These are phyloP conservation scores for Antheraea assamensis DNA, from an alignment of 2,888 invertebrate genomes.

Conservation along the genomic window DNA sequence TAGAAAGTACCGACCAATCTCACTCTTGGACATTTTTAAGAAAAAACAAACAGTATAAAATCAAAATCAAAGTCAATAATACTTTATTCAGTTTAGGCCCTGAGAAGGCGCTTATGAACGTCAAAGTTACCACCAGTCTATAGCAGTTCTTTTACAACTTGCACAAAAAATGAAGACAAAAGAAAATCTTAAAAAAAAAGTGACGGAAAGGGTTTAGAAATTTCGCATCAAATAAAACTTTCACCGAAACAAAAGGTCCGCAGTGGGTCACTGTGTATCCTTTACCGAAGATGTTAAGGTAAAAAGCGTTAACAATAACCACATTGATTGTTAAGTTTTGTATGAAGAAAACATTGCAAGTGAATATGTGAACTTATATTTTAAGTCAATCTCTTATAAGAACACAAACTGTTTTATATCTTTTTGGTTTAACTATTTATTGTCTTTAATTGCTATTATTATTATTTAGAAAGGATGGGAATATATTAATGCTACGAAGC, in stretches of 20 bases:
- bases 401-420: background rate
- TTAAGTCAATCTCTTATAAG: background rate
- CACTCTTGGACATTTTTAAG: background rate
- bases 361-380: background rate
- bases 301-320: slow-evolving; percentile 30
- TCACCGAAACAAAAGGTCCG: slow-evolving; percentile 61
- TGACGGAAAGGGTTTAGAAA: slow-evolving; percentile 65
- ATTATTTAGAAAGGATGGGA: no score
- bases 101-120: no score
- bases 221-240: slow-evolving; percentile 61
- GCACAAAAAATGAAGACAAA: slow-evolving; percentile 22
- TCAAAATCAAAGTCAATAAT: no score
- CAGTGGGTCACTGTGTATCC: slow-evolving; percentile 50
- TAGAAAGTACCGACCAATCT: background rate
- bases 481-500: no score
- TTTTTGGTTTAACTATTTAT: background rate
- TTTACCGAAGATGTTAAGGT: slow-evolving; percentile 56
- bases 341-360: background rate
- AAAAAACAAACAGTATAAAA: background rate
- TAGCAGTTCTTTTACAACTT: slow-evolving; percentile 2
- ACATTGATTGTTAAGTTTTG: background rate
- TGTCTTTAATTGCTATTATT: background rate
- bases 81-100: no score
- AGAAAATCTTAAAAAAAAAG: slow-evolving; percentile 43
- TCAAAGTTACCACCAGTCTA: no score